Base-by-base conservation (phyloP, 2,797 vertebrate species). In the Scolopax bukidnonensis region DNA sequence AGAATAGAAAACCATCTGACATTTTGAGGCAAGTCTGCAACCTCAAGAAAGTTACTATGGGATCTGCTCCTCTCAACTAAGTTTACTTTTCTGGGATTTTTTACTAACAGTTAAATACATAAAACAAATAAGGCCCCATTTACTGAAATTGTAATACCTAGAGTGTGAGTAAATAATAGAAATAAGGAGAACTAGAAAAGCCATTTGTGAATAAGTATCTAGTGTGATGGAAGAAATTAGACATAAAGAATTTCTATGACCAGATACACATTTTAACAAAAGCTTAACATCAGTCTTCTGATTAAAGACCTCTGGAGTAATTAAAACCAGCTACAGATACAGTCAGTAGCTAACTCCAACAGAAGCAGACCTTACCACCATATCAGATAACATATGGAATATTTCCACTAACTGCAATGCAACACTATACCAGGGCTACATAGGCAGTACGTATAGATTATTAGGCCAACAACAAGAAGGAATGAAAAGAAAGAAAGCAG, bases 1-100 rank as follows among this genome's bases (percentile, higher is more conserved):
- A 24, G 6, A 84, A 73, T 16, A 14, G 19, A 91, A 95, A 88
- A 59, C 9, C 10, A 33, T 32, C 11, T 56, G 7, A 36, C 24
- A 24, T n/a, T 88, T 36, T 64, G 23, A 76, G 36, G 13, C 28
- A 21, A 84, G 43, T 27, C 63, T 67, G 32, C 43, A 67, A 76
- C 10, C 21, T 81, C n/a, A 40, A 24, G 36, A 32, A 73, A 76
- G 14, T 27, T 50, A 21, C 25, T 50, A 25, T 25, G 25, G 30
- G 24, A 40, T 30, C 2, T 0, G 2, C 12, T 73, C 21, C 38
- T 59, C 25, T 73, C 32, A 60, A 7, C 5, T 20, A 60, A 32
- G 4, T 41, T 90, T 65, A 82, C 23, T 27, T 14, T 64, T 51
- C 11, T 45, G 17, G 5, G 38, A 32, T 59, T 32, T 47, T 56